Conservation (phyloP, 2,888 invertebrate species). For the Melanchra persicariae region DNA sequence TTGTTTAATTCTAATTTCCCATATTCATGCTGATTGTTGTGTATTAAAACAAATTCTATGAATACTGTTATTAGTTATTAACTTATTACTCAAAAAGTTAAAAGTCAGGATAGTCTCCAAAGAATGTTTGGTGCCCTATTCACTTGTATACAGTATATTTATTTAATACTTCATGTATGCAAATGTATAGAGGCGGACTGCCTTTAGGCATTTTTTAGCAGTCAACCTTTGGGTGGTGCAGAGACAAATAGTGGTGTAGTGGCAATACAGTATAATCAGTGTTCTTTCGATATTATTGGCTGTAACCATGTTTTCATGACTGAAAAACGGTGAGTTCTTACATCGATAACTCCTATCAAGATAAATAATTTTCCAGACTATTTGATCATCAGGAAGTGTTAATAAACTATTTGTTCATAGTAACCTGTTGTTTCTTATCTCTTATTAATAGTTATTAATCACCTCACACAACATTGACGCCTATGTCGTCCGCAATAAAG, state of each 20-base stretch:
- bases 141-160: too few relatives aligned
- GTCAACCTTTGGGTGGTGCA: too few relatives aligned
- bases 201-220: too few relatives aligned
- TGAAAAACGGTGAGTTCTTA: not conserved
- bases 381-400: constrained; percentile 21
- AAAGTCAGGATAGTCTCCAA: not conserved
- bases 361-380: not conserved
- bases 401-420: not conserved
- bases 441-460: constrained; percentile 19
- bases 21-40: not conserved
- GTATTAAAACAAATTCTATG: not conserved
- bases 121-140: not conserved
- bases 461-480: constrained; percentile 18
- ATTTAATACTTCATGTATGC: too few relatives aligned
- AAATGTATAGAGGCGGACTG: too few relatives aligned
- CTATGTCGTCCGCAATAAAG: constrained; percentile 20
- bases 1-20: too few relatives aligned
- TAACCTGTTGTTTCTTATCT: constrained; percentile 1
- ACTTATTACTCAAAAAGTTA: not conserved
- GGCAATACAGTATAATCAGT: not conserved
- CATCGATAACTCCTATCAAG: not conserved
- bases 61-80: too few relatives aligned
- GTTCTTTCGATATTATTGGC: not conserved
- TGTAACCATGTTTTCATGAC: not conserved
- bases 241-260: too few relatives aligned